Evolutionary conservation across 1,140 invertebrate species (phyloP).

Genomic region (Platyura marginata): DNA sequence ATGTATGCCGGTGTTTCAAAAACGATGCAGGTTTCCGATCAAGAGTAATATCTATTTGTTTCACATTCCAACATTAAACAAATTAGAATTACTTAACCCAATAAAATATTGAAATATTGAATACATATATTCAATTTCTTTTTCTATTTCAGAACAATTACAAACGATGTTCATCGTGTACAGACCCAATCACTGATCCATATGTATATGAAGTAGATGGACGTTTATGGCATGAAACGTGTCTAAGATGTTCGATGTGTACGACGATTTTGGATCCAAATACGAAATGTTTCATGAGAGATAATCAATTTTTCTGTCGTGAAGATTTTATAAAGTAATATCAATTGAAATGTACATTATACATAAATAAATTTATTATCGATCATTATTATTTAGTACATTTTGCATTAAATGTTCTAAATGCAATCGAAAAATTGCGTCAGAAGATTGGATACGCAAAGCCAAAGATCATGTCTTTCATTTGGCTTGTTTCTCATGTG

Average conservation of each 20-base stretch:
- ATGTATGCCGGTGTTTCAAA: no score
- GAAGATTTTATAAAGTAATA: constrained; percentile 66
- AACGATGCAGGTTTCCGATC: no score
- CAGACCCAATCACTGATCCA: constrained; percentile 54
- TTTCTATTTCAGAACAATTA: not conserved
- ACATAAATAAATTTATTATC: no score
- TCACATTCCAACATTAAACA: no score
- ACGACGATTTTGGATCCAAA: no score
- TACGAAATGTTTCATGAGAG: constrained; percentile 63
- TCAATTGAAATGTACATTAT: not conserved
- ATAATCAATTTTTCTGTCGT: constrained; percentile 64
- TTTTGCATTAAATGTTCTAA: constrained; percentile 58
- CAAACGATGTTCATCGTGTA: constrained; percentile 48
- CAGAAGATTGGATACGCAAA: constrained; percentile 92
- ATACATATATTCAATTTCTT: not conserved
- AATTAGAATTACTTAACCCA: no score
- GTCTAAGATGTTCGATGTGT: constrained; percentile 65
- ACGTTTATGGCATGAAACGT: constrained; percentile 55
- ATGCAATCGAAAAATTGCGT: constrained; percentile 76
- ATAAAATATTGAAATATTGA: no score
- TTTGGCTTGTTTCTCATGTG: constrained; percentile 95
- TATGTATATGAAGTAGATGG: constrained; percentile 57
- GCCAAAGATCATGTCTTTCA: constrained; percentile 91
- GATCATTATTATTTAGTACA: not conserved
- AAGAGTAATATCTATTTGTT: no score